Conservation (phyloP, 1,140 invertebrate species). For the Periplaneta americana region DNA sequence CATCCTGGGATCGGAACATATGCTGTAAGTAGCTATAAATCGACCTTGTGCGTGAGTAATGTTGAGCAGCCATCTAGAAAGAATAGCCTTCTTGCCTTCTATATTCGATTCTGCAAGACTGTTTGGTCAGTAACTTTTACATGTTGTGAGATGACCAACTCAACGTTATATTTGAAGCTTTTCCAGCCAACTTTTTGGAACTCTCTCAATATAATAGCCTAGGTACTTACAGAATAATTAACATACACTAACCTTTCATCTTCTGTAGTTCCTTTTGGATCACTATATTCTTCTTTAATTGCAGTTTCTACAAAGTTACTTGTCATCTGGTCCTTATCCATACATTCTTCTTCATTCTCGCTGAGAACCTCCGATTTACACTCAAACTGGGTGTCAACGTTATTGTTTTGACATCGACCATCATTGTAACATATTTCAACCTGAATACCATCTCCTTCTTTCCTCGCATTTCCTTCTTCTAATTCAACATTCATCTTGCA, state of each 20-base stretch:
- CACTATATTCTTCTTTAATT: background rate
- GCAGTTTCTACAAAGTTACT: background rate
- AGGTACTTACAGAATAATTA: too few species aligned
- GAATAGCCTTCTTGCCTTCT: too few species aligned
- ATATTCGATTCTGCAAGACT: too few species aligned
- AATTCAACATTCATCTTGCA: background rate
- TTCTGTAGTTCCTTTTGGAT: slow-evolving; percentile 19
- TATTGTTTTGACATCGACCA: background rate
- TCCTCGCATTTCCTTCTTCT: background rate
- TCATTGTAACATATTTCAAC: background rate
- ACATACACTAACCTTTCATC: slow-evolving; percentile 25
- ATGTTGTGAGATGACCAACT: too few species aligned
- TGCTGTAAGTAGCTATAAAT: too few species aligned
- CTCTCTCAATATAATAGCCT: too few species aligned
- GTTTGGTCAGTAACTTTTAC: too few species aligned
- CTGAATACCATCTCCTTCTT: background rate
- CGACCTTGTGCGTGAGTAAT: too few species aligned
- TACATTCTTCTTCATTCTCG: background rate
- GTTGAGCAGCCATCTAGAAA: too few species aligned
- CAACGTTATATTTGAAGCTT: too few species aligned
- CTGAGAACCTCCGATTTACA: background rate
- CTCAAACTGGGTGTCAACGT: background rate
- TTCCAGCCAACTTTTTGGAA: too few species aligned
- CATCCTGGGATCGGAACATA: too few species aligned
- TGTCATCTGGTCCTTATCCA: background rate